Percentiles rank a stretch among this genome's conserved stretches.
Evolutionary conservation across 2,797 vertebrate species (phyloP).

Genomic region (Tenualosa thibaudeaui): DNA sequence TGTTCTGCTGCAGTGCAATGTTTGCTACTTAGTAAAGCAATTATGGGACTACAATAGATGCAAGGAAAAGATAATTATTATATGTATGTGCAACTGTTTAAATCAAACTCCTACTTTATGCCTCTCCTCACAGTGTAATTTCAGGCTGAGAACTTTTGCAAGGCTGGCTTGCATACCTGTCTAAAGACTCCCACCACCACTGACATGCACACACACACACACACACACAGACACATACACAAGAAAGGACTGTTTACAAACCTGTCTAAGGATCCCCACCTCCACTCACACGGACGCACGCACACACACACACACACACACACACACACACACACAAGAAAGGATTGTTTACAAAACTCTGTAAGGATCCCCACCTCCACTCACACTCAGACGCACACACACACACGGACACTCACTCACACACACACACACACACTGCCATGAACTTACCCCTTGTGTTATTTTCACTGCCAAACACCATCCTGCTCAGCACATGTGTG

Average conservation of each 20-base stretch:
- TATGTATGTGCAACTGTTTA: neutral
- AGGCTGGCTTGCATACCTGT: neutral
- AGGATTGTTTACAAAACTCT: too few species aligned
- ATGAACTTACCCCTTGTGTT: neutral
- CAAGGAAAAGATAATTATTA: neutral
- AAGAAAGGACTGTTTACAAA: neutral
- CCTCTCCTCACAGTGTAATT: neutral
- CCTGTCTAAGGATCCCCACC: neutral
- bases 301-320: constrained; percentile 3
- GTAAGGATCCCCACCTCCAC: too few species aligned
- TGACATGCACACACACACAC: neutral
- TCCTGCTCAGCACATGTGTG: neutral
- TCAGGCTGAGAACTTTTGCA: neutral
- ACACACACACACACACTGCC: constrained; percentile 5
- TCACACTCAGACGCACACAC: neutral
- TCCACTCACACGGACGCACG: neutral
- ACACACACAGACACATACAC: neutral
- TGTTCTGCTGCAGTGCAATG: neutral
- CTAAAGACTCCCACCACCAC: neutral
- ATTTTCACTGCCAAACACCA: neutral
- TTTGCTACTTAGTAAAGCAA: neutral
- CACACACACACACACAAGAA: neutral
- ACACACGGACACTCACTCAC: too few species aligned
- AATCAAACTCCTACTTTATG: neutral
- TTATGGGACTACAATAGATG: neutral